These are phyloP conservation scores for Mythimna lalbum DNA, from an alignment of 2,888 invertebrate species.

Conservation along the genomic window DNA sequence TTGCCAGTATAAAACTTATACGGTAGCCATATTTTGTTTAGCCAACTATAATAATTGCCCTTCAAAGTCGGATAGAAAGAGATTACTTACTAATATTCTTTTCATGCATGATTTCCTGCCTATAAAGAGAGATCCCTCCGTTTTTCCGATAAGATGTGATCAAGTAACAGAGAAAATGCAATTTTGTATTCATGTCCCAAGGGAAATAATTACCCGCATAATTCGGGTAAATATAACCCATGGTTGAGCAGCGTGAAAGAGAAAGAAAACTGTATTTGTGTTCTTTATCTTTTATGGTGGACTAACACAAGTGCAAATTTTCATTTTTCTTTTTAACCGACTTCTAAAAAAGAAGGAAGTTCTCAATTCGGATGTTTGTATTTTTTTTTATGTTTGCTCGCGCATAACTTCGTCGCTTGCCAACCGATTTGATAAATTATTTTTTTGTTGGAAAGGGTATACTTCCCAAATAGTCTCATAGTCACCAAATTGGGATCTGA, in stretches of 20 bases:
- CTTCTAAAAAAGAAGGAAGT: no score
- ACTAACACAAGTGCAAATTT: no score
- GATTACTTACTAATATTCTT: slow-evolving; percentile 35
- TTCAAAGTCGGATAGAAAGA: slow-evolving; percentile 14
- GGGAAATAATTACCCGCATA: slow-evolving; percentile 59
- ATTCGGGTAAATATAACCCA: slow-evolving; percentile 34
- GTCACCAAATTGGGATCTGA: no score
- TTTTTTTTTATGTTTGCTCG: no score
- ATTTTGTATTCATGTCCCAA: slow-evolving; percentile 55
- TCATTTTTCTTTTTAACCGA: no score
- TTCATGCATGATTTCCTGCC: slow-evolving; percentile 51
- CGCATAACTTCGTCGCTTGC: no score
- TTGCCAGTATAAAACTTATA: not conserved
- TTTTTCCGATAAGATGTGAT: slow-evolving; percentile 41
- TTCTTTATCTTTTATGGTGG: slow-evolving; percentile 6
- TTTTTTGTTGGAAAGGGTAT: no score
- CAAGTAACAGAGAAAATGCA: slow-evolving; percentile 57
- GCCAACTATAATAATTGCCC: slow-evolving; percentile 5
- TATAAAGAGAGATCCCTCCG: slow-evolving; percentile 40
- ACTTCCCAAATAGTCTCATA: no score
- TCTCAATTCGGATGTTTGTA: no score
- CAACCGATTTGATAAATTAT: no score
- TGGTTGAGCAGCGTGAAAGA: slow-evolving; percentile 6
- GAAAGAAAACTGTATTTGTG: slow-evolving; percentile 6
- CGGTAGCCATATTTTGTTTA: not conserved